phyloP scores from a whole-genome alignment of 1,140 invertebrate species.

The Bombus pascuorum region DNA sequence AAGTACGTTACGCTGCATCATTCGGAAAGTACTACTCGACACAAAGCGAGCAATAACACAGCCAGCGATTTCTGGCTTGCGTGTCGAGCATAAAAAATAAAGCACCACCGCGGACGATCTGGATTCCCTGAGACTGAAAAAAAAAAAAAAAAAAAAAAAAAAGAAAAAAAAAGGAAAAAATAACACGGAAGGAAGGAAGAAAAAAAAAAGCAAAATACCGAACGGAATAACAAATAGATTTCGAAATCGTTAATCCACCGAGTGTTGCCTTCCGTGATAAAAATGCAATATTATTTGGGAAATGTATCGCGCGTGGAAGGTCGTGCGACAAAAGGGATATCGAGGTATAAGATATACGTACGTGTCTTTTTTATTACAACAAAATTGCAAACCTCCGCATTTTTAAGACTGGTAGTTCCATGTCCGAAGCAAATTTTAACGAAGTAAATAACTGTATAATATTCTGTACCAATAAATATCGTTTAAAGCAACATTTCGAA shows the following conservation, averaged over 20 bases:
- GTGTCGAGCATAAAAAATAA: slow-evolving; percentile 15
- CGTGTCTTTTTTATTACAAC: too few relatives aligned
- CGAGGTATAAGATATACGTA: neutral
- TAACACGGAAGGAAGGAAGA: too few relatives aligned
- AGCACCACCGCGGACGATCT: neutral
- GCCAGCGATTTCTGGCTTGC: slow-evolving; percentile 16
- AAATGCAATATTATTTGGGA: neutral
- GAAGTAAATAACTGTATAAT: too few relatives aligned
- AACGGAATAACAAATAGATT: neutral
- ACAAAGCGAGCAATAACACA: slow-evolving; percentile 63
- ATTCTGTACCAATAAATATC: too few relatives aligned
- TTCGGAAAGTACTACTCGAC: slow-evolving; percentile 69
- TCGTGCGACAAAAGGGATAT: neutral
- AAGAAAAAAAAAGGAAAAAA: neutral
- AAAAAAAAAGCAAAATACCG: neutral
- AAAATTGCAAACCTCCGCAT: too few relatives aligned
- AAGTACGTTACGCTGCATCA: slow-evolving; percentile 62
- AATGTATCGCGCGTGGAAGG: neutral
- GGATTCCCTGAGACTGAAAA: neutral
- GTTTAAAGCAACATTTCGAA: too few relatives aligned
- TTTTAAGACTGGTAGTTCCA: too few relatives aligned
- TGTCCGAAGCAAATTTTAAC: too few relatives aligned
- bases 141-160: too few relatives aligned
- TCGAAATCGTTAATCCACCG: neutral
- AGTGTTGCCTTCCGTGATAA: neutral